Base-by-base conservation (phyloP, 1,140 invertebrate species). In the Microvelia longipes region DNA sequence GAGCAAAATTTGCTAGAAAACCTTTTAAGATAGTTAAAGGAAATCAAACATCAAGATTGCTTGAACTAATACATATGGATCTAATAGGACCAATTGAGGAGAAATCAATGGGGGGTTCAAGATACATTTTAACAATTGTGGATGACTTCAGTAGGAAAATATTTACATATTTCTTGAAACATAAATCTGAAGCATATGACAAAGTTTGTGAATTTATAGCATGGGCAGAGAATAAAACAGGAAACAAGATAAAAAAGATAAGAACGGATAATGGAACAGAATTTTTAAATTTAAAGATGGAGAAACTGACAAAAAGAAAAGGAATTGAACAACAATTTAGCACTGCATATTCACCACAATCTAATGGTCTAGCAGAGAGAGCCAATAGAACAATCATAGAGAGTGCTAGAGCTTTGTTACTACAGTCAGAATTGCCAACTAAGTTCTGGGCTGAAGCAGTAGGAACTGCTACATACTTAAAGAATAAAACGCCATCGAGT, bases 311-410 rank as follows among this genome's bases (percentile, higher is more conserved):
- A 61, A 71, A 73, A 68, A 13, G 71, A 61, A 73, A 72, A 65
- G 77, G 77, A 61, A 77, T 76, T 14, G 60, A 29, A 28, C 29
- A 66, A 14, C 28, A 73, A 67, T 71, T 74, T 67, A 76, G 74
- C 13, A 68, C 74, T 11, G 69, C 75, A 13, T 77, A 80, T 69
- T 74, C 74, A 27, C 77, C 81, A 64, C 74, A 80, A 70, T 69
- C 76, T 68, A 82, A 82, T 74, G 80, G 78, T 61, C 70, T 74
- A 30, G 74, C 77, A 0, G 78, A 81, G 71, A 71, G 80, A 29
- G 69, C 76, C 13, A 81, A 81, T 64, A 26, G 78, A 68, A 80
- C 76, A 0, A 29, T 81, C 0, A 62, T 75, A 1, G 74, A 79
- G 2, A 75, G 72, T 69, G 76, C 77, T n/a, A n/a, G n/a, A n/a